phyloP scores from a whole-genome alignment of 2,888 invertebrate genomes.

The Ormyrus nitidulus region DNA sequence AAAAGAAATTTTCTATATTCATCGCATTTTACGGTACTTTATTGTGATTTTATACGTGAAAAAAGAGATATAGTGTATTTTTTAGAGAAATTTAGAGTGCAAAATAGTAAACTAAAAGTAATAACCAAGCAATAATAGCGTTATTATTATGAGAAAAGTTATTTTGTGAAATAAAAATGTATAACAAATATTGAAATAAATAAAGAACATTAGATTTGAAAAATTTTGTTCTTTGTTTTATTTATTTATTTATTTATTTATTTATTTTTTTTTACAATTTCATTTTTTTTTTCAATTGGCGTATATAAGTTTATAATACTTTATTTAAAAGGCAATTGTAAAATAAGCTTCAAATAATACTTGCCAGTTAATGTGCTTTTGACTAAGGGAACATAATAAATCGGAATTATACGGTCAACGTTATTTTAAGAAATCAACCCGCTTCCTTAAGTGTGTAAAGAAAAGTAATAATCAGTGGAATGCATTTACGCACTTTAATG shows the following conservation, averaged over 20 bases:
- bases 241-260: constrained; percentile 11
- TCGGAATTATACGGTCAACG: not conserved
- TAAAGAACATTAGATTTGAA: constrained; percentile 41
- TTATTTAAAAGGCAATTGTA: constrained; percentile 31
- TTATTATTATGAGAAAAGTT: constrained; percentile 22
- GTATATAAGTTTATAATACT: too few species aligned
- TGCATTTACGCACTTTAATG: too few species aligned
- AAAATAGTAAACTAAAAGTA: constrained; percentile 30
- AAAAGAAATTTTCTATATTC: not conserved
- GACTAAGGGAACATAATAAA: not conserved
- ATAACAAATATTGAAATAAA: constrained; percentile 41
- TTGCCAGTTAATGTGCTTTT: constrained; percentile 1
- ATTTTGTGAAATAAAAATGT: constrained; percentile 44
- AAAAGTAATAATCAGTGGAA: too few species aligned
- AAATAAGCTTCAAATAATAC: constrained; percentile 32
- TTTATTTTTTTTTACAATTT: not conserved
- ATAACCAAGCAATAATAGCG: constrained; percentile 31
- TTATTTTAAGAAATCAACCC: not conserved
- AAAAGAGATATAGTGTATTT: constrained; percentile 32
- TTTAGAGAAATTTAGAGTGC: constrained; percentile 37
- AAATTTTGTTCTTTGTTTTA: constrained; percentile 24
- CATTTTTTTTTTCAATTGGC: not conserved
- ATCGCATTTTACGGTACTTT: not conserved
- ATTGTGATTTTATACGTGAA: not conserved
- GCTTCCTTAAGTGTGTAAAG: too few species aligned